A percentile compares a stretch with the other conserved stretches of the same genome.
phyloP scores from a whole-genome alignment of 2,113 vertebrate genomes.

The Macrotis lagotis region DNA sequence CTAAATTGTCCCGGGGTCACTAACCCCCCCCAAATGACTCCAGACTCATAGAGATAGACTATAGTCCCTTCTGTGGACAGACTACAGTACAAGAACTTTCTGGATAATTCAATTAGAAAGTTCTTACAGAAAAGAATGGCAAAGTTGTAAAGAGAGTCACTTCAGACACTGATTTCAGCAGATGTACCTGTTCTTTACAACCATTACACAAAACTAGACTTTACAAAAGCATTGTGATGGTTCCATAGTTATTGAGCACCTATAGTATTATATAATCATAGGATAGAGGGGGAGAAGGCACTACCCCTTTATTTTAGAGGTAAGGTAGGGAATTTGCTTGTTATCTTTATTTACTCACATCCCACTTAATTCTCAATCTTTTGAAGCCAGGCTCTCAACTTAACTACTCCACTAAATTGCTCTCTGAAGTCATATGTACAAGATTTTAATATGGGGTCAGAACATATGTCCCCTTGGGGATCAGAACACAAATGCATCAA shows the following conservation, averaged over 20 bases:
- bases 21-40: neutral
- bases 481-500: too few relatives aligned
- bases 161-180: neutral
- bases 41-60: too few relatives aligned
- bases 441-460: too few relatives aligned
- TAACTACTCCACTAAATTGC: neutral
- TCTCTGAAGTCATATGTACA: neutral
- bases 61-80: neutral
- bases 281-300: neutral
- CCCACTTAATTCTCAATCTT: neutral
- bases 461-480: neutral
- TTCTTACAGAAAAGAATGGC: neutral
- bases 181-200: neutral
- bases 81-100: neutral
- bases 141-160: neutral
- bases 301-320: neutral
- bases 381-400: neutral
- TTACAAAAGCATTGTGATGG: neutral
- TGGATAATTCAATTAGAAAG: neutral
- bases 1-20: neutral
- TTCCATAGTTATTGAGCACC: neutral
- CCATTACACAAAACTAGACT: neutral
- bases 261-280: neutral
- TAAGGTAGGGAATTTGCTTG: neutral
- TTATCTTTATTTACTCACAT: neutral